Evolutionary conservation across 2,797 vertebrate species (phyloP), one percentile per base, ranked within the genome.

Genomic region (Sebastes reedi): DNA sequence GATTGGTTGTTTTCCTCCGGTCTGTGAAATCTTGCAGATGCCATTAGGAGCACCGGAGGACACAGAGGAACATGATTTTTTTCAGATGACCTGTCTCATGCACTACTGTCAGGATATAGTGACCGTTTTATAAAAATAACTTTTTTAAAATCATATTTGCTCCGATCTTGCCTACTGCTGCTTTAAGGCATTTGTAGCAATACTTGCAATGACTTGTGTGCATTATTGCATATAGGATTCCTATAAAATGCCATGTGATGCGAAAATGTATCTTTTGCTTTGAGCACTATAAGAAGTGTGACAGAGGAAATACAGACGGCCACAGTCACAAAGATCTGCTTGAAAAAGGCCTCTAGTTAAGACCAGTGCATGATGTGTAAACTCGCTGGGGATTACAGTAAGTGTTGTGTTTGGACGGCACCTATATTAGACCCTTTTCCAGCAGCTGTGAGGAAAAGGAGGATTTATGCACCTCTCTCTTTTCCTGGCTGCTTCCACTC

Each of bases 401-500:
- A 86, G 82, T 86, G 86, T 89, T 83, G 75, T 80, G 58, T 89
- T 91, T 87, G 87, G 87, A 86, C 36, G 11, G 64, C 78, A 81
- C 74, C 76, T 88, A 79, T 71, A 78, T 84, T 73, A 82, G 74
- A 84, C 74, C 80, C 64, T 69, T 73, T 84, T 83, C 80, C 71
- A 77, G 80, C 81, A 71, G 78, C 81, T 69, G 61, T 61, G 75
- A 80, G 84, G 71, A 85, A 86, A 74, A 80, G 58, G 50, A 59
- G 81, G 79, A 89, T 89, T 86, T 87, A 89, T 76, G 58, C 66
- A 77, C 16, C 59, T 67, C 64, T 79, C 72, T 73, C 66, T 73
- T 32, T 80, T 81, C 81, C 54, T 74, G 64, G 65, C 60, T 74
- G 69, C 60, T 84, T 84, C 66, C 46, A 81, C 83, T 82, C 62